A percentile compares a stretch with the other conserved stretches of the same genome.
phyloP scores from a whole-genome alignment of 2,113 vertebrate genomes.

The Myiagra hebetior region DNA sequence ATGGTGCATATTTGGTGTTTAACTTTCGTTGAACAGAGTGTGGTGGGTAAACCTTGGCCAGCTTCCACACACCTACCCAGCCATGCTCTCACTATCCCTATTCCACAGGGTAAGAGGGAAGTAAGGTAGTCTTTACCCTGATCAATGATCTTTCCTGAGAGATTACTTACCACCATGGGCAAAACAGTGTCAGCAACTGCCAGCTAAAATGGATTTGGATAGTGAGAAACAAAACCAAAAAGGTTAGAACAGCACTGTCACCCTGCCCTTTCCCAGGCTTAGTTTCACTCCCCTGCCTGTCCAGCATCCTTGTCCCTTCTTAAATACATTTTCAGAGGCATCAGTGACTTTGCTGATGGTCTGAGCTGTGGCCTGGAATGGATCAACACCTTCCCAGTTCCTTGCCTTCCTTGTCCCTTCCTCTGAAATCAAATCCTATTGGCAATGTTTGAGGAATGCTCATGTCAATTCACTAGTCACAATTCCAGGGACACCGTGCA shows the following conservation, averaged over 20 bases:
- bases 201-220: neutral
- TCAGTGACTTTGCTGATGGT: neutral
- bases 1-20: neutral
- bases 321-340: neutral
- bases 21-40: neutral
- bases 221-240: neutral
- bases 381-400: neutral
- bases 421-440: neutral
- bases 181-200: neutral
- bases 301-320: neutral
- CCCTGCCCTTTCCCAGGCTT: neutral
- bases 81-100: fast-evolving
- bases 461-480: neutral
- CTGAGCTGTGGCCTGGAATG: neutral
- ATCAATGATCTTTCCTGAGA: too few species aligned
- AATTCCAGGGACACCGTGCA: neutral
- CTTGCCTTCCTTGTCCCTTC: neutral
- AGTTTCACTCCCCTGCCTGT: neutral
- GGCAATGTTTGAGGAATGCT: slow-evolving; percentile 40
- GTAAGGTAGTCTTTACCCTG: neutral
- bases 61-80: neutral
- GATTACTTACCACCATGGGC: neutral
- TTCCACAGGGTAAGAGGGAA: neutral
- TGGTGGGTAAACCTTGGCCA: neutral
- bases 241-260: neutral